Evolutionary conservation across 2,113 vertebrate species (phyloP), one percentile per base, ranked within the genome.

Genomic region (Herpailurus yagouaroundi): DNA sequence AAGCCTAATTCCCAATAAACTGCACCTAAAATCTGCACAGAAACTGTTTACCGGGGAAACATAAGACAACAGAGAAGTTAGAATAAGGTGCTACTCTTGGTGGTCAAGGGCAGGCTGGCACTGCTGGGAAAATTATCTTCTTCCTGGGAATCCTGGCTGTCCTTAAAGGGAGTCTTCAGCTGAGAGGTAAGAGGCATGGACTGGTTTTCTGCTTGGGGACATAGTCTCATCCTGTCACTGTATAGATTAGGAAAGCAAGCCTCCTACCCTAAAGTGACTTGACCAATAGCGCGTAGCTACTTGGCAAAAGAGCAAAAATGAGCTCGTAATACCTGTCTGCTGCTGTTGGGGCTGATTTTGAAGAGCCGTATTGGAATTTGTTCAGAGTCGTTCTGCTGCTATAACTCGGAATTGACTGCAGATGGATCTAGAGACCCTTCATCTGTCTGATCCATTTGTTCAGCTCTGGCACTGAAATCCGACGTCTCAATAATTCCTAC

Each of bases 361-460:
- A 79, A 86, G 63, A 69, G n/a, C 57, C 36, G 0, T 68, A 31
- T 18, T 48, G 60, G 50, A 38, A 38, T 85, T 86, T 81, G 15
- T 38, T 68, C 64, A 8, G n/a, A 55, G 21, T 41, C 55, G 9
- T 77, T 66, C 50, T 74, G 92, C 48, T 96, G 50, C 85, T 89
- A 0, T 97, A 87, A 77, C 92, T 92, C 88, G 77, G 92, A 77
- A 73, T 41, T 73, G 90, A 90, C 94, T 88, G 92, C 64, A 90
- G 86, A 76, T 92, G 80, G 87, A 31, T 68, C 80, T 79, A 81
- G 90, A 92, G 93, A 84, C 71, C 50, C 29, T 73, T 55, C 60
- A 21, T 94, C 63, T 81, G 57, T 91, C 68, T 74, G 25, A 60
- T 80, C 48, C 6, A 8, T 92, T 85, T 84, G 79, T 36, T 94